phyloP scores from a whole-genome alignment of 1,140 invertebrate species.

The Zaprionus ornatus region DNA sequence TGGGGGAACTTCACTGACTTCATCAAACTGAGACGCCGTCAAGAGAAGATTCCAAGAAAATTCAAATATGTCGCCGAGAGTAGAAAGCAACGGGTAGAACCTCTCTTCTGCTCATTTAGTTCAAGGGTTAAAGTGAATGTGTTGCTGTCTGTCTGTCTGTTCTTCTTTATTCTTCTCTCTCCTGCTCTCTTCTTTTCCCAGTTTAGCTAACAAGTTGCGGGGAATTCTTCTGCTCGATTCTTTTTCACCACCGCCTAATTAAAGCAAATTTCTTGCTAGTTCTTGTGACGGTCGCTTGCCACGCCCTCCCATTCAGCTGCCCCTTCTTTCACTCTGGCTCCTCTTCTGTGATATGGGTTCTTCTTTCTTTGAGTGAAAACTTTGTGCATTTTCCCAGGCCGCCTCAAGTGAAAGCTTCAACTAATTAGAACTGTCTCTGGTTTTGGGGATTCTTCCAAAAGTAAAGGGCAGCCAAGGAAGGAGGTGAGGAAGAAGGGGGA shows the following conservation, averaged over 20 bases:
- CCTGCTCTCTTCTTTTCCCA: neutral
- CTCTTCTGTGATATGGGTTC: neutral
- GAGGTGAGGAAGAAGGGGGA: too few relatives aligned
- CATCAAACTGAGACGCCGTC: conserved; percentile 31
- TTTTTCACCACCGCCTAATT: conserved; percentile 12
- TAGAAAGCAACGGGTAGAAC: conserved; percentile 22
- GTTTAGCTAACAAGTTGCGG: conserved; percentile 16
- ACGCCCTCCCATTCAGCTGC: neutral
- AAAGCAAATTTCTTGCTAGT: conserved; percentile 23
- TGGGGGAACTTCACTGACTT: conserved; percentile 24
- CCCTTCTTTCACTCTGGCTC: neutral
- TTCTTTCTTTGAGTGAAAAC: neutral
- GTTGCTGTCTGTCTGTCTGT: neutral
- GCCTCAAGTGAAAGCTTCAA: conserved; percentile 19
- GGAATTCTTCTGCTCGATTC: conserved; percentile 1
- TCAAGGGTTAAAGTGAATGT: conserved; percentile 45
- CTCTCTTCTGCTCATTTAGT: conserved; percentile 20
- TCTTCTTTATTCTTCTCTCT: neutral
- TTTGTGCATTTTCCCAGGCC: conserved; percentile 16
- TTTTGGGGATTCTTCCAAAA: conserved; percentile 1
- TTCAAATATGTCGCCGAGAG: conserved; percentile 33
- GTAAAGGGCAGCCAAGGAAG: too few relatives aligned
- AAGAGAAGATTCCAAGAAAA: conserved; percentile 46
- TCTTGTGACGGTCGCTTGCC: neutral
- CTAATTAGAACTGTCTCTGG: conserved; percentile 22